Percentiles rank a stretch among this genome's conserved stretches.
phyloP scores from a whole-genome alignment of 1,140 invertebrate genomes.

The Eufriesea mexicana region DNA sequence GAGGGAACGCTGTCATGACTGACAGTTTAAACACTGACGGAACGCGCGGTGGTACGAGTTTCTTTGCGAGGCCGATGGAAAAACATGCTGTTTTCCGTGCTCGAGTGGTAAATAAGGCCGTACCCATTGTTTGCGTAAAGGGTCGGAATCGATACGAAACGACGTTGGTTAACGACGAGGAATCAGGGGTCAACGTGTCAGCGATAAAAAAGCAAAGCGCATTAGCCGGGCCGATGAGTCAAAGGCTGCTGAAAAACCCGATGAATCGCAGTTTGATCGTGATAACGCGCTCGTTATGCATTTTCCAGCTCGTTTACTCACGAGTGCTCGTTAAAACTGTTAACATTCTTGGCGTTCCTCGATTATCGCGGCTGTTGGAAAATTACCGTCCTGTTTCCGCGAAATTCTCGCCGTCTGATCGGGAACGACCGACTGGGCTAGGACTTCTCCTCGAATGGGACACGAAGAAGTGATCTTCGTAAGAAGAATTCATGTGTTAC shows the following conservation, averaged over 20 bases:
- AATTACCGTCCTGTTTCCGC: not conserved
- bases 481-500: too few species aligned
- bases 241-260: not conserved
- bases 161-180: not conserved
- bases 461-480: too few species aligned
- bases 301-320: not conserved
- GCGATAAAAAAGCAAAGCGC: slow-evolving; percentile 20
- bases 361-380: not conserved
- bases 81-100: not conserved
- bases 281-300: slow-evolving; percentile 28
- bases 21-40: too few species aligned
- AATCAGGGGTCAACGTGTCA: not conserved
- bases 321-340: slow-evolving; percentile 17
- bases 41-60: too few species aligned
- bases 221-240: slow-evolving; percentile 22
- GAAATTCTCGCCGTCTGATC: too few species aligned
- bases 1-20: too few species aligned
- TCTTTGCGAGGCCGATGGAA: not conserved
- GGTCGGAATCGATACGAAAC: not conserved
- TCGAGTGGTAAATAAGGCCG: not conserved
- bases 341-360: slow-evolving; percentile 3
- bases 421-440: too few species aligned
- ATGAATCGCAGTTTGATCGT: not conserved
- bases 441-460: too few species aligned
- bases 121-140: not conserved